These are phyloP conservation scores for Apocheima hispidaria DNA, from an alignment of 2,888 invertebrate genomes.

Conservation along the genomic window DNA sequence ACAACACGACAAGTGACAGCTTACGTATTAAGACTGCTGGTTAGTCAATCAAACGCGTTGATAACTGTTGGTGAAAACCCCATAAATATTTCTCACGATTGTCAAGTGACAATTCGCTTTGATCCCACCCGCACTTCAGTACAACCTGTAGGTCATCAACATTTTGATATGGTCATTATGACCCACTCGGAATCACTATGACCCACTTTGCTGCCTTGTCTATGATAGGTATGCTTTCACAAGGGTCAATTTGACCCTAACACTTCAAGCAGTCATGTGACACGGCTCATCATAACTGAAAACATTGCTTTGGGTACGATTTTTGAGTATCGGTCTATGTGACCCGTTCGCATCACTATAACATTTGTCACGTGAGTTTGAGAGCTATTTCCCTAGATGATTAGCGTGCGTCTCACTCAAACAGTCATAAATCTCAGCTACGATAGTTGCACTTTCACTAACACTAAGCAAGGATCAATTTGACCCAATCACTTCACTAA, in stretches of 20 bases:
- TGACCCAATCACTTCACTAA: slow-evolving; percentile 4
- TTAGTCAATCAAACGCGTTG: neutral
- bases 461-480: neutral
- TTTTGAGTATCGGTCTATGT: too few species aligned
- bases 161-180: neutral
- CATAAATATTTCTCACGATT: neutral
- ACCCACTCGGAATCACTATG: neutral
- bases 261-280: too few species aligned
- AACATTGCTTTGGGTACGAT: too few species aligned
- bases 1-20: too few species aligned
- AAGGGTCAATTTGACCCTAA: neutral
- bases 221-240: neutral
- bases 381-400: neutral
- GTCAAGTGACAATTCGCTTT: neutral
- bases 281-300: too few species aligned
- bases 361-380: neutral
- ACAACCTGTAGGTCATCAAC: neutral
- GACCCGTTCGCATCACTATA: too few species aligned
- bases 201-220: neutral
- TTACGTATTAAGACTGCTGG: too few species aligned
- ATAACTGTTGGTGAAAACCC: neutral
- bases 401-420: too few species aligned
- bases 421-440: neutral
- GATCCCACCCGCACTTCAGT: neutral
- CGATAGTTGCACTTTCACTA: neutral